phyloP scores from a whole-genome alignment of 2,797 vertebrate genomes.

The Clarias platycephalus region DNA sequence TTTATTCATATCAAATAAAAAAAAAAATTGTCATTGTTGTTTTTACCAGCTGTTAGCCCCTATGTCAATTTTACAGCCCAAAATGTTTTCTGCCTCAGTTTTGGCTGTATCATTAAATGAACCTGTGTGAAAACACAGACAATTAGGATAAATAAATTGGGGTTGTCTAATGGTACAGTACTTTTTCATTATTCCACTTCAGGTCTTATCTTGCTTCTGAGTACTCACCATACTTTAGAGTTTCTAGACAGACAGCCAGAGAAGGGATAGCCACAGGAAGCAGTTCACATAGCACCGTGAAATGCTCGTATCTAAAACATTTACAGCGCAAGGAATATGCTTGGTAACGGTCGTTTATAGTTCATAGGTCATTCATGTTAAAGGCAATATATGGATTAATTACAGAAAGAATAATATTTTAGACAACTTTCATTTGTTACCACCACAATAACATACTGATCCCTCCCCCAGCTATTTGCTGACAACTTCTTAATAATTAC shows the following conservation, averaged over 20 bases:
- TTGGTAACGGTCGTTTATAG: neutral
- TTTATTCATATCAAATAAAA: neutral
- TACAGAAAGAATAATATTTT: neutral
- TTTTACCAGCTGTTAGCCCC: conserved; percentile 68
- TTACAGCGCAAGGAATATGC: neutral
- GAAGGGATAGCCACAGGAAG: conserved; percentile 75
- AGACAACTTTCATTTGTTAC: neutral
- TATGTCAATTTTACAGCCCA: conserved; percentile 72
- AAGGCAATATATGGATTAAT: neutral
- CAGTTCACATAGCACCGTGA: conserved; percentile 75
- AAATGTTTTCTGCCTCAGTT: conserved; percentile 58
- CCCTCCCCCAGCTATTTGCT: neutral
- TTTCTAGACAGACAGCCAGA: conserved; percentile 73
- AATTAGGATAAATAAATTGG: neutral
- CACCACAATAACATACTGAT: neutral
- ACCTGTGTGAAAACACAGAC: conserved; percentile 57
- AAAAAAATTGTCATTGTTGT: too few species aligned
- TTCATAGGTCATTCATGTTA: neutral
- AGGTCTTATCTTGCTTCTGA: neutral
- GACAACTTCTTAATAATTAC: neutral
- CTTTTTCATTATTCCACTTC: neutral
- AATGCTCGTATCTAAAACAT: conserved; percentile 72
- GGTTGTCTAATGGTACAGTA: neutral
- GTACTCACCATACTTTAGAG: conserved; percentile 71
- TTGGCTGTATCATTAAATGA: conserved; percentile 63